These are phyloP conservation scores for Columbina picui DNA, from an alignment of 2,113 vertebrate genomes.

Conservation along the genomic window DNA sequence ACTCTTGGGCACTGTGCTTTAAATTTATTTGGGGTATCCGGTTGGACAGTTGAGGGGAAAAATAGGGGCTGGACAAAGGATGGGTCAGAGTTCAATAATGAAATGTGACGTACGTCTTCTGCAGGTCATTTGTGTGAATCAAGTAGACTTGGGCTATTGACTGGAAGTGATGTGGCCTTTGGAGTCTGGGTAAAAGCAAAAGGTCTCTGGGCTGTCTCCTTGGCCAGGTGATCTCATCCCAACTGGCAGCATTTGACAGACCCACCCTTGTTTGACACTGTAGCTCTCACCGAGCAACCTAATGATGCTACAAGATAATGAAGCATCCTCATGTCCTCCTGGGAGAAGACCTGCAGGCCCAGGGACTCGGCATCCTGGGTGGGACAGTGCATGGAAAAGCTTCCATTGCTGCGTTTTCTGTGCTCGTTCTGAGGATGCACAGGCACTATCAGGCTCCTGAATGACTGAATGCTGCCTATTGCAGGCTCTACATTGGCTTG, in stretches of 20 bases:
- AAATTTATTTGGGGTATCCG: not conserved
- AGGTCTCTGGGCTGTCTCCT: not conserved
- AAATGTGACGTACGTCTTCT: not conserved
- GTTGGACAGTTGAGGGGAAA: not conserved
- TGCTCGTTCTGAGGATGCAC: not conserved
- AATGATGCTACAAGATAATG: not conserved
- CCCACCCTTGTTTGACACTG: not conserved
- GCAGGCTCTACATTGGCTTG: slow-evolving; percentile 4
- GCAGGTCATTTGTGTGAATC: not conserved
- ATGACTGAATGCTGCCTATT: not conserved
- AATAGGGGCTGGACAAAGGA: not conserved
- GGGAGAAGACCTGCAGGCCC: not conserved
- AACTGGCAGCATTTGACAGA: slow-evolving; percentile 12
- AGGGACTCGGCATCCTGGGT: fast-evolving
- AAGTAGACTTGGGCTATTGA: not conserved
- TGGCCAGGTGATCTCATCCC: slow-evolving; percentile 37
- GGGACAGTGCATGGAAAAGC: not conserved
- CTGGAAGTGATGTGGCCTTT: not conserved
- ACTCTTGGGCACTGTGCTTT: not conserved
- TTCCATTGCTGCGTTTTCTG: not conserved
- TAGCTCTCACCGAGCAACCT: not conserved
- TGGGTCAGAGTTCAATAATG: not conserved
- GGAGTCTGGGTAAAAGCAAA: slow-evolving; percentile 26
- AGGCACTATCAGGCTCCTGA: not conserved
- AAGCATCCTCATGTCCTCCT: not conserved